Evolutionary conservation across 2,888 invertebrate species (phyloP).

Genomic region (Tipula unca): DNA sequence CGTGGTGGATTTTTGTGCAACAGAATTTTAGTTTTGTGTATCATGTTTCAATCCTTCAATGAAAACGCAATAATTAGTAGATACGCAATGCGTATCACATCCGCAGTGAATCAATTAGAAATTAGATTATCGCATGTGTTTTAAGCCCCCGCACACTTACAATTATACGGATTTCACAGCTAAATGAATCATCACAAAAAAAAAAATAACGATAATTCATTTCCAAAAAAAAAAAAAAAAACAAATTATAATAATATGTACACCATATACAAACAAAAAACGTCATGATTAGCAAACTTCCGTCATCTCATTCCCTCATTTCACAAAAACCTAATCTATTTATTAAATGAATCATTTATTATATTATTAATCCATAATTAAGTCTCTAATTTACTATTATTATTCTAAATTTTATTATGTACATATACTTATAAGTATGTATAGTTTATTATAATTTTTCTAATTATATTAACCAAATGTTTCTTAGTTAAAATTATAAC

Average conservation of each 20-base stretch:
- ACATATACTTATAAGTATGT: not conserved
- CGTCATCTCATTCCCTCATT: not conserved
- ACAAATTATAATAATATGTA: not conserved
- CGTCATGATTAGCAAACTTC: not conserved
- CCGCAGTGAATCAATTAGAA: not conserved
- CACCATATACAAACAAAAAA: not conserved
- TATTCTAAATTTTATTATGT: not conserved
- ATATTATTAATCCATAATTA: conserved; percentile 3
- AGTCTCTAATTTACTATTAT: not conserved
- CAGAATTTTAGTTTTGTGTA: too few relatives aligned
- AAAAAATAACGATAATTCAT: too few relatives aligned
- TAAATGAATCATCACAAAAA: not conserved
- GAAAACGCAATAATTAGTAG: too few relatives aligned
- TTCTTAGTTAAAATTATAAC: not conserved
- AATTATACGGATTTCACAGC: not conserved
- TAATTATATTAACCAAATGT: not conserved
- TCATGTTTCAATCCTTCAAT: too few relatives aligned
- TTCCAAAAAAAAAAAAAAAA: not conserved
- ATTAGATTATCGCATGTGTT: not conserved
- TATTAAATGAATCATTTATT: not conserved
- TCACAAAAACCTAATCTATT: not conserved
- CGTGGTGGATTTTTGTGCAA: too few relatives aligned
- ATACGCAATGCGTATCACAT: not conserved
- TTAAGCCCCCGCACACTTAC: not conserved
- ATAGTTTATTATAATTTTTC: not conserved